phyloP scores from a whole-genome alignment of 2,113 vertebrate species.

The Psittacara wagleri region DNA sequence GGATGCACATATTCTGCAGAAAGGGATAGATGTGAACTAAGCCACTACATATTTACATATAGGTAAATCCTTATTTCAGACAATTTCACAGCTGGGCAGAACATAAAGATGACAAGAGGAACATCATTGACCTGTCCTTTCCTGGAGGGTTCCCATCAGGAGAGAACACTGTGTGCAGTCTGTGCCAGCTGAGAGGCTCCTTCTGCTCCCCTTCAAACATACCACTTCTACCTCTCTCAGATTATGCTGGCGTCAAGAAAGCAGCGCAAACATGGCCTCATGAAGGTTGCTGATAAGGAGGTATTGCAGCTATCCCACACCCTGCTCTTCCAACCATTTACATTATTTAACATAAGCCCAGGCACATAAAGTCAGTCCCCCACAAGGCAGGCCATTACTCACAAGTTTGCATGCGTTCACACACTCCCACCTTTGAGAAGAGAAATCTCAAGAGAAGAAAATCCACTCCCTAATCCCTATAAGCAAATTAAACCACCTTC shows the following conservation, averaged over 20 bases:
- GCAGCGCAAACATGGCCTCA: neutral
- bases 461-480: neutral
- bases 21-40: neutral
- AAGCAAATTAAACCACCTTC: conserved; percentile 1
- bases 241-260: neutral
- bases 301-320: neutral
- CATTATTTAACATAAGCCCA: neutral
- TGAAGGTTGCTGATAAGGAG: neutral
- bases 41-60: neutral
- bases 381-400: neutral
- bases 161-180: neutral
- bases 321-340: neutral
- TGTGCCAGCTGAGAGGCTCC: neutral
- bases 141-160: neutral
- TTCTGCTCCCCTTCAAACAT: neutral
- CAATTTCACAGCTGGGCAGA: neutral
- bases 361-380: neutral
- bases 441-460: neutral
- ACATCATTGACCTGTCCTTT: neutral
- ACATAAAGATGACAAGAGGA: neutral
- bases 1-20: neutral
- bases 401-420: neutral
- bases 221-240: neutral
- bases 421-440: neutral
- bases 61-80: neutral